Base-by-base conservation (phyloP, 2,113 vertebrate genomes). In the Zootoca vivipara region DNA sequence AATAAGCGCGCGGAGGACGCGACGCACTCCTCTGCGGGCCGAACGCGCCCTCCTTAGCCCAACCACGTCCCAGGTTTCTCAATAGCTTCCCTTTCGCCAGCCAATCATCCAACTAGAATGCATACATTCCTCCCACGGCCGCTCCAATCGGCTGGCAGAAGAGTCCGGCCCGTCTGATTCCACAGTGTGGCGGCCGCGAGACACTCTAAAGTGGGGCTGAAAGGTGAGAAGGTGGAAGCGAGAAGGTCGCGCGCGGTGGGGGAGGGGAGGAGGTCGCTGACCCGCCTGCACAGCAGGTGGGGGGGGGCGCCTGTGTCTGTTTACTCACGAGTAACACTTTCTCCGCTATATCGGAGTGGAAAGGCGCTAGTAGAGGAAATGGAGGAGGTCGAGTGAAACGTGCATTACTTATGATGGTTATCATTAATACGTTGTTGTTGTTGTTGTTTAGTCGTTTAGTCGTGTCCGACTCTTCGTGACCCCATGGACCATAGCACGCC, bases 91-190 rank as follows among this genome's bases (percentile, higher is more conserved):
- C 33, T 82, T 56, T 40, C 62, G 3, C 0, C 9, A 35, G 15
- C 42, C 18, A 85, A 85, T 0, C 35, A 0, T 0, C 3, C 1
- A 0, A 0, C 0, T 2, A n/a, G 0, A 0, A 0, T 0, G 0
- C 0, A 0, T 2, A 0, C 20, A 10, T 22, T 67, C 13, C 72
- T 15, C 46, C 46, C 46, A 46, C 46, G 9, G 10, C 46, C 2
- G 46, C 46, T 0, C 93, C 91, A 95, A 5, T 94, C 73, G 42
- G 74, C 1, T 26, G 1, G 5, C 1, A 0, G 30, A 13, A 0
- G 18, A 85, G 64, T 5, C 83, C 79, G 46, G 56, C 26, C 0
- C 0, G 5, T 0, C 7, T 0, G 0, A 70, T 88, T 90, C 85
- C 58, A 78, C 0, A 0, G 0, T 0, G 1, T 1, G 64, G n/a